Conservation (phyloP, 2,888 invertebrate genomes). For the Lysandra coridon region DNA sequence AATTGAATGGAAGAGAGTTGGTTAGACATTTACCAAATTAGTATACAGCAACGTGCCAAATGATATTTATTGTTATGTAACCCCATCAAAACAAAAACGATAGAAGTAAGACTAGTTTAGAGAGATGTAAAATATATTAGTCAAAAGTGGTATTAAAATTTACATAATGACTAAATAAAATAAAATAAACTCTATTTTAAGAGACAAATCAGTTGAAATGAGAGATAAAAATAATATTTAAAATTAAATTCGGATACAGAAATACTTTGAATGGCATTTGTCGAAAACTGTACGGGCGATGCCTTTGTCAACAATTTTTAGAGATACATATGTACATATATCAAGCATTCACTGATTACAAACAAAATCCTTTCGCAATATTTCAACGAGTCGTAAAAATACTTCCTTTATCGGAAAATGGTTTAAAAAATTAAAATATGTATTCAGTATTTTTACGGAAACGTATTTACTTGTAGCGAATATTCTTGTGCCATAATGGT, state of each 20-base stretch:
- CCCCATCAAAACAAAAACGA: no score
- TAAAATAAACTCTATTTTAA: no score
- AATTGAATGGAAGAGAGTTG: no score
- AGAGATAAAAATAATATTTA: not conserved
- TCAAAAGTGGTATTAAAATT: no score
- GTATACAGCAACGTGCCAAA: no score
- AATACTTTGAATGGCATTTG: not conserved
- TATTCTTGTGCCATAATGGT: not conserved
- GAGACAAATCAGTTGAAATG: no score
- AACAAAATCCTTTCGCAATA: not conserved
- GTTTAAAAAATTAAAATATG: not conserved
- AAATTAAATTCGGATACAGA: not conserved
- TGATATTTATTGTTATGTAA: no score
- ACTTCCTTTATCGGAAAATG: not conserved
- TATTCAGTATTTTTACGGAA: not conserved
- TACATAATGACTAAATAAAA: no score
- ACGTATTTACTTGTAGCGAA: not conserved
- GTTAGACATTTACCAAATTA: no score
- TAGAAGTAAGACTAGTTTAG: no score
- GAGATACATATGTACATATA: not conserved
- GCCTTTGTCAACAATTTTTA: constrained; percentile 2
- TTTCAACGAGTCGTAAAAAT: not conserved
- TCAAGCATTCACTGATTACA: constrained; percentile 4
- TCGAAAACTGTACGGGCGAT: not conserved
- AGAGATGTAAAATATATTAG: no score